phyloP scores from a whole-genome alignment of 2,888 invertebrate genomes.

The Matsumyia berberina region DNA sequence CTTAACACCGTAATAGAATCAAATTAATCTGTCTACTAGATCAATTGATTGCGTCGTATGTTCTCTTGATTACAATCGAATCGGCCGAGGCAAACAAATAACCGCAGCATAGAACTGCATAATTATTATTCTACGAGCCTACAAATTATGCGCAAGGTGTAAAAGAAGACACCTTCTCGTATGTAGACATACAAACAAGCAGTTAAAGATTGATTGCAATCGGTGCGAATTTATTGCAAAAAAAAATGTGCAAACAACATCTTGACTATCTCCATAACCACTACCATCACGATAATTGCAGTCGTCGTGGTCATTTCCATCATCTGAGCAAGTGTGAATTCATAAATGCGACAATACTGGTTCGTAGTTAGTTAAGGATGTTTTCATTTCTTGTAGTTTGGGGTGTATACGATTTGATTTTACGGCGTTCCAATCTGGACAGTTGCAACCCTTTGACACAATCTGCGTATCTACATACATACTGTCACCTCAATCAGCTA shows the following conservation, averaged over 20 bases:
- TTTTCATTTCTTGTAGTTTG: slow-evolving; percentile 26
- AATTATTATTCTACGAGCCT: neutral
- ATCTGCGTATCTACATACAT: slow-evolving; percentile 38
- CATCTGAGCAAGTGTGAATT: neutral
- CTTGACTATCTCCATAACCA: slow-evolving; percentile 37
- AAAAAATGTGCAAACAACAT: slow-evolving; percentile 61
- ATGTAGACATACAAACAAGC: too few relatives aligned
- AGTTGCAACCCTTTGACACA: slow-evolving; percentile 49
- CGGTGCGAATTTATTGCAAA: slow-evolving; percentile 57
- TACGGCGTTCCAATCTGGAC: neutral
- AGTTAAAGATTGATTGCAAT: slow-evolving; percentile 57
- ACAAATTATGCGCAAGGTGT: slow-evolving; percentile 3
- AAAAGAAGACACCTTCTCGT: slow-evolving; percentile 1
- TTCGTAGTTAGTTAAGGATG: slow-evolving; percentile 17
- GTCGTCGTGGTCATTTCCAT: slow-evolving; percentile 1
- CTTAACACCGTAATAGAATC: slow-evolving; percentile 22
- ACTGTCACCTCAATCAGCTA: slow-evolving; percentile 15
- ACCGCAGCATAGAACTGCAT: neutral
- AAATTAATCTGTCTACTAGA: slow-evolving; percentile 19
- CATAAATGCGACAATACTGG: slow-evolving; percentile 28
- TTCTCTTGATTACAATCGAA: slow-evolving; percentile 38
- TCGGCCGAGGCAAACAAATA: slow-evolving; percentile 27
- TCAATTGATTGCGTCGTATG: slow-evolving; percentile 38
- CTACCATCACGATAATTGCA: slow-evolving; percentile 29
- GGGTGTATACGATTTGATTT: slow-evolving; percentile 19